phyloP scores from a whole-genome alignment of 2,797 vertebrate species.

The Avahi laniger region DNA sequence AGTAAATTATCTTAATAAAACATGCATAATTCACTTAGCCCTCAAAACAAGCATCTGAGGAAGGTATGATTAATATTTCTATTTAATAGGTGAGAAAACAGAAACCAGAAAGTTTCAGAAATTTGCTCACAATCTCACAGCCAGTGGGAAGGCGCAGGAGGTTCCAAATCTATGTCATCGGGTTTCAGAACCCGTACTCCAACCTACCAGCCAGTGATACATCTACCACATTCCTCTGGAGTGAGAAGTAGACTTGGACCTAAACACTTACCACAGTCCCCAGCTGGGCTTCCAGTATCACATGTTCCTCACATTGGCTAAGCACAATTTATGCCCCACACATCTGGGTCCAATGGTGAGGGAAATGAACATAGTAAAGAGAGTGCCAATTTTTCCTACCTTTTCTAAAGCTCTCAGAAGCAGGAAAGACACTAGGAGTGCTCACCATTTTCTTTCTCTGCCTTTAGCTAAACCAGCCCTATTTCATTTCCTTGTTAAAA shows the following conservation, averaged over 20 bases:
- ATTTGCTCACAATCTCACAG: background rate
- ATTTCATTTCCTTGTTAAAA: background rate
- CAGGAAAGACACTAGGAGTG: background rate
- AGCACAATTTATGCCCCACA: background rate
- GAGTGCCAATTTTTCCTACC: background rate
- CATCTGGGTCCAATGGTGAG: background rate
- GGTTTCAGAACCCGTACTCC: background rate
- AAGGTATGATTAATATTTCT: background rate
- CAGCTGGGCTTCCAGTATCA: background rate
- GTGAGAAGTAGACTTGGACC: background rate
- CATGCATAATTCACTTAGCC: background rate
- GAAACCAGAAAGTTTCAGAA: background rate
- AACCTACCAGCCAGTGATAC: background rate
- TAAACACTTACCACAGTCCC: background rate
- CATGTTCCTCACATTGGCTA: background rate
- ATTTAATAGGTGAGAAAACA: background rate
- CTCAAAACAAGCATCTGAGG: background rate
- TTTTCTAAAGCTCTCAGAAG: background rate
- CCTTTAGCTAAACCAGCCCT: background rate
- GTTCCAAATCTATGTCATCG: background rate
- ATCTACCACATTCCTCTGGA: background rate
- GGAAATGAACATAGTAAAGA: background rate
- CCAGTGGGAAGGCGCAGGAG: background rate
- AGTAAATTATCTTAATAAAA: background rate
- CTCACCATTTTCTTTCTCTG: background rate